phyloP scores from a whole-genome alignment of 2,888 invertebrate genomes.

The Limnephilus marmoratus region DNA sequence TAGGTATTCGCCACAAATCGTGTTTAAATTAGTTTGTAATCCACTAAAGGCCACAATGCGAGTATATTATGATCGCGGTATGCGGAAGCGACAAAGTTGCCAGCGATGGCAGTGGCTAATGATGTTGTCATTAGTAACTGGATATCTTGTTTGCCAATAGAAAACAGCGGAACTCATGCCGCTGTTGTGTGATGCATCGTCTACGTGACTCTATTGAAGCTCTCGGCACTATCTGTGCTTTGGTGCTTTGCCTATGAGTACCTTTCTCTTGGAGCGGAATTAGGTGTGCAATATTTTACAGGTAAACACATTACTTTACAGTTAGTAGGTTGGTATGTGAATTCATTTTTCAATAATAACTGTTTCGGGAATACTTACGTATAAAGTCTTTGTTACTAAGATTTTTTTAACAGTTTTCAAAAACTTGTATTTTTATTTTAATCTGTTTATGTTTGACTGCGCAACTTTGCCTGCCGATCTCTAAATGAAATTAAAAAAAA shows the following conservation, averaged over 20 bases:
- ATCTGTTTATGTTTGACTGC: too few species aligned
- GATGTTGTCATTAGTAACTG: background rate
- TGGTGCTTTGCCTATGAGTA: background rate
- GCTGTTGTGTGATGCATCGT: background rate
- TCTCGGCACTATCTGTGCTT: background rate
- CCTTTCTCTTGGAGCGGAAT: background rate
- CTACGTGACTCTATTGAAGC: slow-evolving; percentile 2
- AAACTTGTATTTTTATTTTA: background rate
- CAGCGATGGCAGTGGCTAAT: background rate
- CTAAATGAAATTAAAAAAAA: too few species aligned
- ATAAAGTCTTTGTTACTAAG: background rate
- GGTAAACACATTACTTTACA: background rate
- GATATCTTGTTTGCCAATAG: background rate
- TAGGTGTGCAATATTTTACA: background rate
- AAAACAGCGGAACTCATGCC: background rate
- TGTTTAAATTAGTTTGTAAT: background rate
- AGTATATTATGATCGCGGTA: background rate
- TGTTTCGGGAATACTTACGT: too few species aligned
- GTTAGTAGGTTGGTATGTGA: background rate
- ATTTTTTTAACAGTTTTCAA: background rate
- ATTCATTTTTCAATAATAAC: too few species aligned
- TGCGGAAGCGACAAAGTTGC: background rate
- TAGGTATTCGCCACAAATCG: background rate
- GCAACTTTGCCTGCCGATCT: too few species aligned
- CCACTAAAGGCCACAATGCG: background rate